Base-by-base conservation (phyloP, 2,888 invertebrate species). In the Drosophila pseudotakahashii region DNA sequence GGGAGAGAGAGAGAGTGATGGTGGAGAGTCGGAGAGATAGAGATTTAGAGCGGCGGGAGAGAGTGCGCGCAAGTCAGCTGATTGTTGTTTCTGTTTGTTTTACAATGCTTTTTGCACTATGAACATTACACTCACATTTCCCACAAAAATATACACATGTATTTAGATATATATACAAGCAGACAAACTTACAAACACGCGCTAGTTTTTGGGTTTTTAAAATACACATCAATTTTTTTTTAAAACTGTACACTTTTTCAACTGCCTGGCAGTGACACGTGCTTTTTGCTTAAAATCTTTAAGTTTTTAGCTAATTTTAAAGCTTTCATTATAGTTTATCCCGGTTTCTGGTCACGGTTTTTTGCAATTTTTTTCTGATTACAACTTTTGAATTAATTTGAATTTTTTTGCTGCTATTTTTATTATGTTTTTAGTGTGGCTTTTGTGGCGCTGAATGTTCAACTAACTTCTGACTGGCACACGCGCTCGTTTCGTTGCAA, bases 61-160 rank as follows among this genome's bases (percentile, higher is more conserved):
- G 78, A 75, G 58, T 80, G 78, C 73, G 88, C 86, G 83, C 75
- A 72, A 82, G 82, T 82, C 82, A 82, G 82, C 82, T 82, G 82
- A 82, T 82, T 82, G 72, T 58, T 54, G 67, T 66, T 37, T 73
- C 73, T 70, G 51, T 39, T 50, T 71, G 58, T 75, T 61, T 73
- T 68, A 64, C 76, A 75, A 60, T 73, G 80, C 58, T 84, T 81
- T 86, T 81, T 86, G 79, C 81, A 81, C 87, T 78, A 82, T 79
- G 81, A 82, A 75, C 61, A 70, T 30, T 61, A 73, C 68, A 70
- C 52, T 32, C 69, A 37, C 53, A 60, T 60, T 64, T 42, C 37
- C 51, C 36, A 37, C 62, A 51, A 55, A 55, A 51, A 11, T 39
- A 52, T 30, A 11, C 19, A 52, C 30, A 57, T 19, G 34, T 11